A percentile compares a stretch with the other conserved stretches of the same genome.
These are phyloP conservation scores for Heliocidaris tuberculata DNA, from an alignment of 35 echinoderm and acorn worm species.

Conservation along the genomic window DNA sequence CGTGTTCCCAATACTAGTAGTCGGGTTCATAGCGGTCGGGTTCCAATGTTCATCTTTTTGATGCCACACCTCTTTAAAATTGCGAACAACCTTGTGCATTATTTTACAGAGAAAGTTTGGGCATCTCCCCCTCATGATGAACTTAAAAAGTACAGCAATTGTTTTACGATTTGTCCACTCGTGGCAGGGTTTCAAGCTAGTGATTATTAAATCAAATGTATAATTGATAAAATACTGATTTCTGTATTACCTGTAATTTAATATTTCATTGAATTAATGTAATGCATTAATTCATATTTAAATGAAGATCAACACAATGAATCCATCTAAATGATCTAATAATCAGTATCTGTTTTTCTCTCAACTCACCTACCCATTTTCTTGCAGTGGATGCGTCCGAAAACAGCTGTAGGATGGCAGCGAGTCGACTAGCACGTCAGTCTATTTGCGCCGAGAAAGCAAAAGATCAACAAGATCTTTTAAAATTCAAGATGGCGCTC, in stretches of 20 bases:
- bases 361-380: background rate
- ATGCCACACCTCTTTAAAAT: too few species aligned
- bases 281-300: too few species aligned
- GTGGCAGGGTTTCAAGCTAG: constrained; percentile 9
- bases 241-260: too few species aligned
- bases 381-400: constrained; percentile 16
- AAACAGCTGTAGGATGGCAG: constrained; percentile 35
- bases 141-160: background rate
- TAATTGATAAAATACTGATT: too few species aligned
- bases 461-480: background rate
- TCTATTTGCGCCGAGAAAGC: background rate
- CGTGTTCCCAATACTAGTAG: too few species aligned
- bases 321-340: background rate
- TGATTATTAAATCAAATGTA: background rate
- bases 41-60: too few species aligned
- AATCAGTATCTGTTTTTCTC: background rate
- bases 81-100: too few species aligned
- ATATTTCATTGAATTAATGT: too few species aligned
- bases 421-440: constrained; percentile 30
- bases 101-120: background rate
- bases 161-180: background rate
- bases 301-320: background rate
- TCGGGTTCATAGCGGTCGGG: too few species aligned
- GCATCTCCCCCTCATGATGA: background rate
- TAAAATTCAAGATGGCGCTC: constrained; percentile 87